Percentiles rank a stretch among this genome's conserved stretches.
Evolutionary conservation across 1,140 invertebrate species (phyloP).

Genomic region (Gonioctena quinquepunctata): DNA sequence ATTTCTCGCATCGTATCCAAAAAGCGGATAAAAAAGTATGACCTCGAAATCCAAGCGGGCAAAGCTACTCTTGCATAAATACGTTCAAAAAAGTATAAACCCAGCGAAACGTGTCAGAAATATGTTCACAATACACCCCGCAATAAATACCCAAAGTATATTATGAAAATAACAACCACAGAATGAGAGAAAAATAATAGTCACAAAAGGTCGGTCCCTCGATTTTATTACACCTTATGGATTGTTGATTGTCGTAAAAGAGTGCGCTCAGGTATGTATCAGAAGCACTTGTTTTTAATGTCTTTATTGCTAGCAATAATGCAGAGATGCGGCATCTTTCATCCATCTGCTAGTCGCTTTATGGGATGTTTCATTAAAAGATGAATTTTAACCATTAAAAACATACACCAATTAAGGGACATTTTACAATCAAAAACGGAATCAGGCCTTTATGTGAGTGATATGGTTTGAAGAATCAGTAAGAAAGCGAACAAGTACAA

Average conservation of each 20-base stretch:
- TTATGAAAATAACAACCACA: neutral
- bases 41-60: too few species aligned
- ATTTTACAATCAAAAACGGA: neutral
- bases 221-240: constrained; percentile 10
- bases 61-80: too few species aligned
- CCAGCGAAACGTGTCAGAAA: too few species aligned
- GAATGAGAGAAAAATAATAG: neutral
- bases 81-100: too few species aligned
- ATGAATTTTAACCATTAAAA: neutral
- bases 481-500: too few species aligned
- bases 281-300: constrained; percentile 23
- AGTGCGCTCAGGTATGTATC: constrained; percentile 12
- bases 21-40: too few species aligned
- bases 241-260: neutral
- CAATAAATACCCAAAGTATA: neutral
- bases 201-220: neutral
- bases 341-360: constrained; percentile 4
- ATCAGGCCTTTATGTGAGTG: too few species aligned
- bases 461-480: too few species aligned
- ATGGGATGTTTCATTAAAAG: constrained; percentile 14
- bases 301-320: constrained; percentile 8
- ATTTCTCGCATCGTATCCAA: too few species aligned
- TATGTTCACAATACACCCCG: too few species aligned
- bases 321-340: neutral
- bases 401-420: neutral